Evolutionary conservation across 2,113 vertebrate genomes (phyloP), one percentile per base, ranked within the genome.

Genomic region (Cranoglanis bouderius): DNA sequence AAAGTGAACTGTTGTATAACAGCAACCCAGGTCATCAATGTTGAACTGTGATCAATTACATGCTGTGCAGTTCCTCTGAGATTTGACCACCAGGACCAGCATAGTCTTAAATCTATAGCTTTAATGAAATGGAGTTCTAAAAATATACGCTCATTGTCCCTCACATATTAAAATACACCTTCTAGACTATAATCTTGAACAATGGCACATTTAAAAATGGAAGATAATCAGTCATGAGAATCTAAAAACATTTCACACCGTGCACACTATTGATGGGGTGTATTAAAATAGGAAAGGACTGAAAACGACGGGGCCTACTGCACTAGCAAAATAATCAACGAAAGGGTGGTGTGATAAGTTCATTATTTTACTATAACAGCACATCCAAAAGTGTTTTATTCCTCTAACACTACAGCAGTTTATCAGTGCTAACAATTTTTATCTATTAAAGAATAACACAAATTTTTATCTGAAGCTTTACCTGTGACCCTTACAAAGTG

Each of bases 1-100:
- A 63, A 77, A 89, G 24, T n/a, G 77, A 85, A 72, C 46, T 67
- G 85, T 86, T 63, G 18, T 32, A 35, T 77, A 40, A 26, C n/a
- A 4, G 26, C 72, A 46, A 13, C 77, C 4, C 14, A 1, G 63
- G 78, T 21, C 63, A 57, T 55, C 6, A 1, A 82, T 35, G 80
- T 40, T 55, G 32, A 57, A 35, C 78, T 81, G 78, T 81, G n/a
- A 81, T 12, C 38, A 32, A 59, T 82, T 21, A 21, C 32, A 57
- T 40, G 21, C 16, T 32, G n/a, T 80, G 53, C 55, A 13, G 55
- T 6, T 1, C 55, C 35, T 40, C 35, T 61, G 81, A 40, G 81
- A 83, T 83, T 43, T 61, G 14, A 82, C 3, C 80, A 57, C 13
- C 78, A 82, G 75, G 74, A 43, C 24, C 18, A 40, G 16, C 7